Evolutionary conservation across 2,797 vertebrate genomes (phyloP).

Genomic region (Pantherophis vulpinus): DNA sequence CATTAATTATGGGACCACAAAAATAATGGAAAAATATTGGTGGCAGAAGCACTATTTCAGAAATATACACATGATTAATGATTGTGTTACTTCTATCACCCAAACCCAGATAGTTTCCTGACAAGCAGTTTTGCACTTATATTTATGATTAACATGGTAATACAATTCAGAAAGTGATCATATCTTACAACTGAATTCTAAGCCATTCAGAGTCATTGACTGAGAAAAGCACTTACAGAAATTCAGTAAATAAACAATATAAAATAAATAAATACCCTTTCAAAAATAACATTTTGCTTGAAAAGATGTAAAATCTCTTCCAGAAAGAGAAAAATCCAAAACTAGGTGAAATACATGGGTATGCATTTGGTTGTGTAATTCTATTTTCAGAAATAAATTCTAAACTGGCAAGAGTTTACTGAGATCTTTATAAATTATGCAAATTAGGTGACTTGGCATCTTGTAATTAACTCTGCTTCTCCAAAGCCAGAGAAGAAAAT

Average conservation of each 20-base stretch:
- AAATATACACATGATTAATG: neutral
- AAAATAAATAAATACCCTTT: neutral
- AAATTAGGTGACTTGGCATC: neutral
- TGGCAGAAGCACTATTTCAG: neutral
- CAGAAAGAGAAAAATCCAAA: neutral
- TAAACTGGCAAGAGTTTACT: neutral
- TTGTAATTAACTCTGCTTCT: neutral
- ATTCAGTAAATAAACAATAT: neutral
- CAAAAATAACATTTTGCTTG: neutral
- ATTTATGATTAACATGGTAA: neutral
- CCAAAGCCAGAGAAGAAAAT: neutral
- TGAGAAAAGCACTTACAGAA: neutral
- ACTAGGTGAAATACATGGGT: neutral
- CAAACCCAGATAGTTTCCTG: neutral
- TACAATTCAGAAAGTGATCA: neutral
- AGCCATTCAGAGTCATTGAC: neutral
- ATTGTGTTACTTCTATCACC: neutral
- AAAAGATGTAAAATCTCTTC: neutral
- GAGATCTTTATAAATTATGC: neutral
- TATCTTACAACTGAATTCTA: neutral
- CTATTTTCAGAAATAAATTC: neutral
- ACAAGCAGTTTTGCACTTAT: neutral
- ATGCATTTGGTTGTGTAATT: neutral
- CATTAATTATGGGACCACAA: neutral
- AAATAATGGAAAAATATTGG: neutral